phyloP scores from a whole-genome alignment of 35 echinoderm and acorn worm species.

The Eucidaris tribuloides region DNA sequence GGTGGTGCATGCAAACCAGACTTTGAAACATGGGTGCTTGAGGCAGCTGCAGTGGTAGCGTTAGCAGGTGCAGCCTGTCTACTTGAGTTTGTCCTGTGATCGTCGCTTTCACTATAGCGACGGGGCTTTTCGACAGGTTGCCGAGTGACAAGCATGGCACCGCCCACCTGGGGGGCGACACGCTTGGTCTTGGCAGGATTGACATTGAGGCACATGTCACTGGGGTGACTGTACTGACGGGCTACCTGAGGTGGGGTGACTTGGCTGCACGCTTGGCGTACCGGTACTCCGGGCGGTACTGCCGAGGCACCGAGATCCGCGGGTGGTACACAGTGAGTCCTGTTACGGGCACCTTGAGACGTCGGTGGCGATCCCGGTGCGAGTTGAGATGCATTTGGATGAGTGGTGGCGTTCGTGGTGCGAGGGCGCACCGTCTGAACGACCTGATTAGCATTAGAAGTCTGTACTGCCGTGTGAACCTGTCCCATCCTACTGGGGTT shows the following conservation, averaged over 20 bases:
- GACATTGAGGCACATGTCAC: not conserved
- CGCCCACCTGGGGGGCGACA: not conserved
- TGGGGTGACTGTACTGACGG: slow-evolving; percentile 8
- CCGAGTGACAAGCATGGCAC: not conserved
- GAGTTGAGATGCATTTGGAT: slow-evolving; percentile 14
- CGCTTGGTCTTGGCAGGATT: slow-evolving; percentile 51
- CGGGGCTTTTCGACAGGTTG: slow-evolving; percentile 39
- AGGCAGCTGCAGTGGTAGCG: not conserved
- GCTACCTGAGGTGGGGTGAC: slow-evolving; percentile 26
- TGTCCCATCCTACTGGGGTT: not conserved
- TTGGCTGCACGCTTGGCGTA: slow-evolving; percentile 29
- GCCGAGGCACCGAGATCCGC: not conserved
- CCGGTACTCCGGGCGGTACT: not conserved
- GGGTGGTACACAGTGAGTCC: not conserved
- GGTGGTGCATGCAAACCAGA: slow-evolving; percentile 32
- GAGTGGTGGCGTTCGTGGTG: not conserved
- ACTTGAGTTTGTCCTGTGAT: not conserved
- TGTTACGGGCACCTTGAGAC: not conserved
- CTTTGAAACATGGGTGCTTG: not conserved
- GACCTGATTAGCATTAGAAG: slow-evolving; percentile 8
- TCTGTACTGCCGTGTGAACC: slow-evolving; percentile 18
- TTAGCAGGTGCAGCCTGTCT: slow-evolving; percentile 7
- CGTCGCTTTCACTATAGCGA: slow-evolving; percentile 56
- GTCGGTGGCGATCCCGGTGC: slow-evolving; percentile 39
- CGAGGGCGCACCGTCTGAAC: slow-evolving; percentile 11